Base-by-base conservation (phyloP, 2,888 invertebrate species). In the Drosophila paranaensis region DNA sequence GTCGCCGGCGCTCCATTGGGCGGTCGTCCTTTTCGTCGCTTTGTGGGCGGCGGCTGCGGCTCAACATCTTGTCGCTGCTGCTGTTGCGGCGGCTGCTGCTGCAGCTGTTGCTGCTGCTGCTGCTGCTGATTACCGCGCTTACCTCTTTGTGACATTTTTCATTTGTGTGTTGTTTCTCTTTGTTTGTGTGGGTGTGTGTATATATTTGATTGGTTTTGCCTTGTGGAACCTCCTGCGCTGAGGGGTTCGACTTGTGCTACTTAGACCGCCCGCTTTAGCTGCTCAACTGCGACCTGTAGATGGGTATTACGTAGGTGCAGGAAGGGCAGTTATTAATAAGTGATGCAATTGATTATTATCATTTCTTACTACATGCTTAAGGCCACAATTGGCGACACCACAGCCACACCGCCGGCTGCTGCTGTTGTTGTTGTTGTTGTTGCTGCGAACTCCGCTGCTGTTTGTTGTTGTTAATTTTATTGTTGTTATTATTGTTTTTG, bases 21-120 rank as follows among this genome's bases (percentile, higher is more conserved):
- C 82, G 95, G 94, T 93, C 95, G 94, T 92, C 96, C 96, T 94
- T 96, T 96, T 91, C 96, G 95, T 94, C 96, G 94, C 94, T 96
- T 96, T 92, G 95, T 94, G 91, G 95, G 95, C 93, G 95, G 95
- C 92, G 95, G 92, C 73, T 92, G 93, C 82, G 92, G 92, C 71
- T 92, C 92, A 90, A 91, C 91, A 82, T 93, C 93, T 77, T 92
- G 90, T 66, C 93, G 91, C 85, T 92, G 92, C 88, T 90, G 91
- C 85, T 91, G 90, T 79, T 76, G 95, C 93, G 95, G 94, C 92
- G 95, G 92, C 75, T 90, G 92, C 78, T 92, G 92, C 90, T 95
- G 90, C 80, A 89, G 91, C 91, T 87, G 86, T 76, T 91, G 91
- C 78, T 90, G 92, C 90, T 95, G 95, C 93, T 95, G 83, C 68